A percentile compares a stretch with the other conserved stretches of the same genome.
Conservation (phyloP, 2,888 invertebrate genomes). For the Pachymerium ferrugineum region DNA sequence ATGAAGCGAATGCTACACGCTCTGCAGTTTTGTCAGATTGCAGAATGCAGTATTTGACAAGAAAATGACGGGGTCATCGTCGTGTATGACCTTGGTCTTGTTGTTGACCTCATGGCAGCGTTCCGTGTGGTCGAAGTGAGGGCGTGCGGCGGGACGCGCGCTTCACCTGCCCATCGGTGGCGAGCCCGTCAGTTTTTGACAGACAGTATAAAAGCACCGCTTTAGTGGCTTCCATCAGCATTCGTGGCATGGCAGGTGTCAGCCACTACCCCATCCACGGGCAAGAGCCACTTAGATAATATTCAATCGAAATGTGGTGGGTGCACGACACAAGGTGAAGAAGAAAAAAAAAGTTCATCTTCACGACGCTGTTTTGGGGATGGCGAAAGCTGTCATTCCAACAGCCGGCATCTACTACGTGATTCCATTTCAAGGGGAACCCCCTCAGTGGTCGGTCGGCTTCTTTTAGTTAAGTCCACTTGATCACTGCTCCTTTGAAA, state of each 20-base stretch:
- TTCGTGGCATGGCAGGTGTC: not conserved
- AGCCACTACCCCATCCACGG: not conserved
- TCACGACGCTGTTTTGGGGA: not conserved
- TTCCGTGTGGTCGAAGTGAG: slow-evolving; percentile 5
- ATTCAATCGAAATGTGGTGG: not conserved
- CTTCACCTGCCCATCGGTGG: slow-evolving; percentile 5
- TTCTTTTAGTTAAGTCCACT: not conserved
- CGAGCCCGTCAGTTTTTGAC: slow-evolving; percentile 12
- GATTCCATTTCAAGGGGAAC: not conserved
- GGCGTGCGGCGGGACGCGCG: slow-evolving; percentile 18
- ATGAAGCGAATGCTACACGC: too few species aligned
- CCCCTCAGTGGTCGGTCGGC: not conserved
- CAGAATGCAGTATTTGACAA: not conserved
- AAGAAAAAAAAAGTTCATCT: slow-evolving; percentile 16
- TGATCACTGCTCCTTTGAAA: not conserved
- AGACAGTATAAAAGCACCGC: slow-evolving; percentile 16
- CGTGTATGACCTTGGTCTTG: not conserved
- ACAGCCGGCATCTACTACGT: not conserved
- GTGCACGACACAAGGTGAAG: slow-evolving; percentile 14
- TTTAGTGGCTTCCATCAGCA: slow-evolving; percentile 11
- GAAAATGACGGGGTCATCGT: not conserved
- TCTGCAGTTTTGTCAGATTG: slow-evolving; percentile 7
- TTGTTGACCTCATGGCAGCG: not conserved
- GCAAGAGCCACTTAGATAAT: slow-evolving; percentile 9
- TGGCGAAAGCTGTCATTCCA: not conserved